Conservation (phyloP, 2,888 invertebrate genomes). For the Ophioninae sp. region DNA sequence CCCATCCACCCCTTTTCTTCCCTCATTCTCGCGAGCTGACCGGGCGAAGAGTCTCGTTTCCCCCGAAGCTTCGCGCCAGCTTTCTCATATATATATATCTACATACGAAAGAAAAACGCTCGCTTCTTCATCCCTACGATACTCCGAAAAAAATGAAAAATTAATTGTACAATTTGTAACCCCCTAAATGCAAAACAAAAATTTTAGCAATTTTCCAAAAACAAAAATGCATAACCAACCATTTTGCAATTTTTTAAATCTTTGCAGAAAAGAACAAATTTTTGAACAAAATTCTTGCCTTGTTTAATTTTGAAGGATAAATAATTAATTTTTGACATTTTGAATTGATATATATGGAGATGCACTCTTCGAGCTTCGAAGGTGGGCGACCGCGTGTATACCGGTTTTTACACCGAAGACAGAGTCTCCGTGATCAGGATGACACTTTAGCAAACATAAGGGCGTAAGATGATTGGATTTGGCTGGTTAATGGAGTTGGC, state of each 20-base stretch:
- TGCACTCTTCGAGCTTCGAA: conserved; percentile 62
- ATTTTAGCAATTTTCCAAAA: too few species aligned
- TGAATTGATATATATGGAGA: conserved; percentile 8
- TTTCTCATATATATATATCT: neutral
- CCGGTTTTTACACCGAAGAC: conserved; percentile 58
- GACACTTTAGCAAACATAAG: neutral
- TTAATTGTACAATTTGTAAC: neutral
- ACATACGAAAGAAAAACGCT: neutral
- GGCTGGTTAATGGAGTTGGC: neutral
- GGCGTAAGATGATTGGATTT: conserved; percentile 15
- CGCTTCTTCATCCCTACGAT: neutral
- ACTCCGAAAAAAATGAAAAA: too few species aligned
- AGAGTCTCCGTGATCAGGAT: conserved; percentile 3
- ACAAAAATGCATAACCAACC: too few species aligned
- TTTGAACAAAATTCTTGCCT: too few species aligned
- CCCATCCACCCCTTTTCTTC: conserved; percentile 65
- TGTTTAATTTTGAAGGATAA: too few species aligned
- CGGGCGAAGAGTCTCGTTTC: conserved; percentile 1
- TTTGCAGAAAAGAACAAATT: too few species aligned
- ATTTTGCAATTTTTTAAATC: too few species aligned
- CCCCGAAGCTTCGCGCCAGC: conserved; percentile 12
- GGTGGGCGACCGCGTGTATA: conserved; percentile 63
- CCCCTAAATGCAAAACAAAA: too few species aligned
- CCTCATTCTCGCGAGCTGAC: conserved; percentile 43
- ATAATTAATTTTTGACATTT: too few species aligned